These are phyloP conservation scores for Taphrorychus bicolor DNA, from an alignment of 2,888 invertebrate genomes.

Conservation along the genomic window DNA sequence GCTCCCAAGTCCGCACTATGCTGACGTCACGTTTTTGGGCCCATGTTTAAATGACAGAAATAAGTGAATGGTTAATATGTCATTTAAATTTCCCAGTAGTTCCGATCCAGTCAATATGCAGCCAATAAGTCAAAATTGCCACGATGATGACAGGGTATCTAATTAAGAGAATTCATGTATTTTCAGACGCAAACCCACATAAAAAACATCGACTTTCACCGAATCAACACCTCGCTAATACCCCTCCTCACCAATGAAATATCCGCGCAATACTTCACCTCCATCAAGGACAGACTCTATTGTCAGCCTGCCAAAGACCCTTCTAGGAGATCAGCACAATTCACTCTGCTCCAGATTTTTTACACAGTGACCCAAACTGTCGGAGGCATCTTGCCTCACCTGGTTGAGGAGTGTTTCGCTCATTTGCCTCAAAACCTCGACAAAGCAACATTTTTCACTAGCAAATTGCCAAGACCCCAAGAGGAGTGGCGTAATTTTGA, in stretches of 20 bases:
- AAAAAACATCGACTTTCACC: constrained; percentile 68
- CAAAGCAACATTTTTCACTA: constrained; percentile 53
- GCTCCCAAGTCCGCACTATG: too few species aligned
- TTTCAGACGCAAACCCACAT: constrained; percentile 64
- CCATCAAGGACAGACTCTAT: constrained; percentile 84
- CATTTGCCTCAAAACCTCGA: constrained; percentile 61
- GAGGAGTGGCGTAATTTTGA: constrained; percentile 61
- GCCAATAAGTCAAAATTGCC: neutral
- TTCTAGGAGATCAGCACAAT: constrained; percentile 71
- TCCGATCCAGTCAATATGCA: neutral
- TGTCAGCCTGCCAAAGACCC: constrained; percentile 70
- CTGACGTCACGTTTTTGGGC: too few species aligned
- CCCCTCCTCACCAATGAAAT: constrained; percentile 74
- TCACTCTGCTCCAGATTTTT: constrained; percentile 74
- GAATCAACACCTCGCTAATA: constrained; percentile 63
- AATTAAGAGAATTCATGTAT: neutral
- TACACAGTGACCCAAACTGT: constrained; percentile 71
- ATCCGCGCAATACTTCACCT: constrained; percentile 81
- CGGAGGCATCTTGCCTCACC: constrained; percentile 87
- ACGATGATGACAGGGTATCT: neutral
- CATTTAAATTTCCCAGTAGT: too few species aligned
- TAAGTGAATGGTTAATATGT: too few species aligned
- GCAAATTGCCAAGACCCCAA: constrained; percentile 52
- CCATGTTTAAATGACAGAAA: too few species aligned
- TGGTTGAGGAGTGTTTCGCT: constrained; percentile 80